These are phyloP conservation scores for Himalopsyche japonica DNA, from an alignment of 2,888 invertebrate genomes.

Conservation along the genomic window DNA sequence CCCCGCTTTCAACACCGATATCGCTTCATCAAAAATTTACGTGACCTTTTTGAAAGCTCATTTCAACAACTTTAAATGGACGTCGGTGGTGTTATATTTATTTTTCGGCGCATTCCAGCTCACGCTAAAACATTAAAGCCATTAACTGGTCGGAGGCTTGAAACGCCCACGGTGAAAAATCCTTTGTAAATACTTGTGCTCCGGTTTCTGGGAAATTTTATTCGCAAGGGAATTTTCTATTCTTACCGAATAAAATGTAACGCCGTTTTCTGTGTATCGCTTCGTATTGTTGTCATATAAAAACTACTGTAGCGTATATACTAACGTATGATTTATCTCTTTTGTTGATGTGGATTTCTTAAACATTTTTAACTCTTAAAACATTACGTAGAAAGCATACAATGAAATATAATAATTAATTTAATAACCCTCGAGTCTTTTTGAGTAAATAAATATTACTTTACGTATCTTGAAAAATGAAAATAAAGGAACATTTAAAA, in stretches of 20 bases:
- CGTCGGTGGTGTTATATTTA: background rate
- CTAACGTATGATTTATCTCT: no score
- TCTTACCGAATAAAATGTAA: background rate
- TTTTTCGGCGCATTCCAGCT: background rate
- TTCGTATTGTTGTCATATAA: background rate
- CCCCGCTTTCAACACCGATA: background rate
- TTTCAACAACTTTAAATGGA: background rate
- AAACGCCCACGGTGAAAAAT: background rate
- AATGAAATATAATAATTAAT: no score
- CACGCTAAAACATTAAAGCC: background rate
- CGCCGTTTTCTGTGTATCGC: background rate
- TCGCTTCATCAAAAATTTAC: background rate
- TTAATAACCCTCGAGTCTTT: no score
- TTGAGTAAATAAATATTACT: no score
- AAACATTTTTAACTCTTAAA: no score
- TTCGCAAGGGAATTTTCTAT: background rate
- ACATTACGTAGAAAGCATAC: no score
- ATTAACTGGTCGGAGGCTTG: background rate
- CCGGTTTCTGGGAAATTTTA: background rate
- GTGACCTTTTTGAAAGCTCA: background rate
- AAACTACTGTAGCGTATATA: no score
- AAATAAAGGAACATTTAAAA: no score
- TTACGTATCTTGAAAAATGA: no score
- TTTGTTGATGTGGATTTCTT: no score
- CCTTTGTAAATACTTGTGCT: background rate